These are phyloP conservation scores for Halictus rubicundus DNA, from an alignment of 1,140 invertebrate genomes.

Conservation along the genomic window DNA sequence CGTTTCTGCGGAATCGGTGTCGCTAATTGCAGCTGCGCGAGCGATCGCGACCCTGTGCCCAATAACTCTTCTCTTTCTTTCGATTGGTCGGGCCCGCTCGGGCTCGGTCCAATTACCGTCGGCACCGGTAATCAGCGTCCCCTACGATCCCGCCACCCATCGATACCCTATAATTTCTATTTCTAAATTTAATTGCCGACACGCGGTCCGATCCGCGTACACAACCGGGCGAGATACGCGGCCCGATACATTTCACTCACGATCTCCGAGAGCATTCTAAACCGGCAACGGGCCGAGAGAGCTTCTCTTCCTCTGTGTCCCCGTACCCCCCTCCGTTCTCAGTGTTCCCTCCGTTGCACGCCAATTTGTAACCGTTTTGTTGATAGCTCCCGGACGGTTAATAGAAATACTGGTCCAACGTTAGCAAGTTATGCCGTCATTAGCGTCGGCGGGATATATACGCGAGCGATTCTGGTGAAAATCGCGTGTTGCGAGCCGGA, in stretches of 20 bases:
- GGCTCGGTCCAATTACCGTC: slow-evolving; percentile 26
- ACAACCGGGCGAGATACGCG: not conserved
- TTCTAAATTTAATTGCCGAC: slow-evolving; percentile 44
- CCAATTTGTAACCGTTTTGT: slow-evolving; percentile 66
- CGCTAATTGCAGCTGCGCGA: slow-evolving; percentile 32
- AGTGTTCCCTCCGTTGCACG: not conserved
- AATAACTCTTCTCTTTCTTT: slow-evolving; percentile 38
- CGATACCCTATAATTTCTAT: slow-evolving; percentile 39
- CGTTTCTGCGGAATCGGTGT: slow-evolving; percentile 35
- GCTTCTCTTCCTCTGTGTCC: too few species aligned
- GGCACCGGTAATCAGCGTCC: slow-evolving; percentile 23
- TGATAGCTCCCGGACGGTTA: slow-evolving; percentile 45
- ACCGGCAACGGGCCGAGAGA: not conserved
- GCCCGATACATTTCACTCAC: slow-evolving; percentile 25
- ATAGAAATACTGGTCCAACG: slow-evolving; percentile 39
- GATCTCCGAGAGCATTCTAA: not conserved
- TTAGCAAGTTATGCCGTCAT: slow-evolving; percentile 63
- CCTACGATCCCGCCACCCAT: slow-evolving; percentile 1
- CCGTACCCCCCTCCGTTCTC: not conserved
- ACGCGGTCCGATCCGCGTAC: not conserved
- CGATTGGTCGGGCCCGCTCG: not conserved
- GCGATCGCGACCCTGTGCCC: slow-evolving; percentile 12
- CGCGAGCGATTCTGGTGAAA: not conserved
- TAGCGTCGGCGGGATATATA: slow-evolving; percentile 56
- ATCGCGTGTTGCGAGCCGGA: slow-evolving; percentile 4